These are phyloP conservation scores for Taenaris catops DNA, from an alignment of 2,888 invertebrate genomes.

Conservation along the genomic window DNA sequence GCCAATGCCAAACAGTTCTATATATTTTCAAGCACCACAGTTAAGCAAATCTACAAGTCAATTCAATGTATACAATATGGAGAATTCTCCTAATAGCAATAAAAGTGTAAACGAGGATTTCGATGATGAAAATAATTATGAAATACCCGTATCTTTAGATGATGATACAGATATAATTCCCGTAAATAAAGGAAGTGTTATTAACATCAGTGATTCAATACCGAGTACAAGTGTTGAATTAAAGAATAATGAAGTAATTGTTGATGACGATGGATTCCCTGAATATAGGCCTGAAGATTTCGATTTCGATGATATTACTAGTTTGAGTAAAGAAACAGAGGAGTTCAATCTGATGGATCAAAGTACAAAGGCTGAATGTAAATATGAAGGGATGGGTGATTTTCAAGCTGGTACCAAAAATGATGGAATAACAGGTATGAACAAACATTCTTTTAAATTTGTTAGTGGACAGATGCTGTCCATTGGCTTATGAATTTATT, in stretches of 20 bases:
- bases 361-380: constrained; percentile 33
- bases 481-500: too few species aligned
- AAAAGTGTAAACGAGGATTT: constrained; percentile 27
- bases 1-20: constrained; percentile 53
- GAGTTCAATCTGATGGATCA: constrained; percentile 49
- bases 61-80: constrained; percentile 39
- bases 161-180: constrained; percentile 43
- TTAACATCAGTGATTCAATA: constrained; percentile 46
- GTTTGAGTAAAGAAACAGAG: constrained; percentile 16
- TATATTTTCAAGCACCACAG: constrained; percentile 58
- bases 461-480: too few species aligned
- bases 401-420: constrained; percentile 82
- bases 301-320: constrained; percentile 57
- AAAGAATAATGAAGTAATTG: constrained; percentile 34
- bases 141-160: constrained; percentile 44
- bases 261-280: constrained; percentile 81
- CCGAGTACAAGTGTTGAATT: constrained; percentile 35
- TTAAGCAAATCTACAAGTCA: constrained; percentile 44
- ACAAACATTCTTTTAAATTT: not conserved
- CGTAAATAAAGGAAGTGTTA: constrained; percentile 32
- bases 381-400: constrained; percentile 71
- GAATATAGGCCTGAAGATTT: constrained; percentile 71
- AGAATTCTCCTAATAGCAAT: constrained; percentile 22
- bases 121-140: constrained; percentile 36
- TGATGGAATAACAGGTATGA: constrained; percentile 82